Base-by-base conservation (phyloP, 2,113 vertebrate species). In the Gasterosteus nipponicus region DNA sequence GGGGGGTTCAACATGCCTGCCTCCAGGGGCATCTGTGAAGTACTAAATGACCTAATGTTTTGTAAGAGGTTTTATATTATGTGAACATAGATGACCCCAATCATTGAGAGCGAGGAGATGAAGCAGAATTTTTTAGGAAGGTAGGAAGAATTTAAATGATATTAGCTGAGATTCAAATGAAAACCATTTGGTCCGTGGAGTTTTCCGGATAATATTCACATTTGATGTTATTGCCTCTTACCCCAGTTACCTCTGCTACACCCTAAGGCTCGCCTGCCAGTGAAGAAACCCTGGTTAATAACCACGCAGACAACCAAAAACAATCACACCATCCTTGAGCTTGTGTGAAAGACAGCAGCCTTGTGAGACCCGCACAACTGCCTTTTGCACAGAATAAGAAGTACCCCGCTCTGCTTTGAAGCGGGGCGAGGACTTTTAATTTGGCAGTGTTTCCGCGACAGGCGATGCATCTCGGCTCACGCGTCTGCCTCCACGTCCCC, bases 121-220 rank as follows among this genome's bases (percentile, higher is more conserved):
- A 77, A 67, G 35, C 60, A 63, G 8, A 68, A 70, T 35, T 35
- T 35, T 35, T 35, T 35, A 35, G 22, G 22, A 46, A 54, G 68
- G 79, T 63, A 75, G 62, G 66, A 68, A 22, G 71, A 65, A 67
- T 89, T 81, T 87, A 82, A 86, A 89, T 18, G 72, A 41, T 39
- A 77, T 86, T 63, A 85, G 66, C n/a, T 68, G 63, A 81, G 82
- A 87, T 80, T 87, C 73, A 84, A 91, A 79, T 72, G 39, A 78
- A 78, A 85, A 56, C 49, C 65, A 19, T 72, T 54, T n/a, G 31
- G 72, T 66, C 75, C 14, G 3, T 57, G 62, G 61, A 75, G 79
- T 46, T 81, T 26, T 84, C 54, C 19, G 33, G 75, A 67, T 81
- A 67, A 82, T 89, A 81, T 87, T 91, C 88, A 84, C 66, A 81